Conservation (phyloP, 2,888 invertebrate species). For the Pollenia labialis region DNA sequence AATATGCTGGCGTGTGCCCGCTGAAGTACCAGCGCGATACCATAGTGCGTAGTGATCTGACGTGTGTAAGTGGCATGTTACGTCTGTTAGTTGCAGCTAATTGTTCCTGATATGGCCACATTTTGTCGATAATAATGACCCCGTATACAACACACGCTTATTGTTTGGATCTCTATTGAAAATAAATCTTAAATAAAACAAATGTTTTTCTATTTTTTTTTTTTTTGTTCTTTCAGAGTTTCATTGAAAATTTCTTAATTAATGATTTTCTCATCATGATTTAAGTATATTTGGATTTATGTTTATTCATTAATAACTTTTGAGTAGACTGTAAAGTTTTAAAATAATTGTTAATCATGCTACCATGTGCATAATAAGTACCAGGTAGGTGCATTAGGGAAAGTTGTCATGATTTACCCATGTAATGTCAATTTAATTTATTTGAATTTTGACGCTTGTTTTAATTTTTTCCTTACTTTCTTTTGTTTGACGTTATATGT, state of each 20-base stretch:
- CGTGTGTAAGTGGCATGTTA: constrained; percentile 60
- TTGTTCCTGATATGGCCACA: constrained; percentile 65
- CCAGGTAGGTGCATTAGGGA: too few relatives aligned
- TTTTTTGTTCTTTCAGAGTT: neutral
- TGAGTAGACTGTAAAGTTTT: neutral
- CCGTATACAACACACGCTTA: constrained; percentile 59
- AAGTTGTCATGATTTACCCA: too few relatives aligned
- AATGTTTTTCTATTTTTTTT: constrained; percentile 12
- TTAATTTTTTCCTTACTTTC: too few relatives aligned
- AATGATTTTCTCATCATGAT: constrained; percentile 56
- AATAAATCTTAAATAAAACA: constrained; percentile 48
- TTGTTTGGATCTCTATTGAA: constrained; percentile 30
- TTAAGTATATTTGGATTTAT: neutral
- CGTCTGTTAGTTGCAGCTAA: constrained; percentile 61
- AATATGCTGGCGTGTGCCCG: constrained; percentile 66
- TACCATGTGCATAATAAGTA: too few relatives aligned
- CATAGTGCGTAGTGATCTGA: constrained; percentile 23
- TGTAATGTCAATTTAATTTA: too few relatives aligned
- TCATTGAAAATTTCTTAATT: constrained; percentile 47
- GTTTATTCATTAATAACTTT: constrained; percentile 40
- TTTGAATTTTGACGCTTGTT: too few relatives aligned
- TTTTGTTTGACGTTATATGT: too few relatives aligned
- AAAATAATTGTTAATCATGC: too few relatives aligned
- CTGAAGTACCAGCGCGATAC: constrained; percentile 35
- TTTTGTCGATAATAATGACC: constrained; percentile 61